Conservation (phyloP, 2,113 vertebrate species). For the Petaurus breviceps region DNA sequence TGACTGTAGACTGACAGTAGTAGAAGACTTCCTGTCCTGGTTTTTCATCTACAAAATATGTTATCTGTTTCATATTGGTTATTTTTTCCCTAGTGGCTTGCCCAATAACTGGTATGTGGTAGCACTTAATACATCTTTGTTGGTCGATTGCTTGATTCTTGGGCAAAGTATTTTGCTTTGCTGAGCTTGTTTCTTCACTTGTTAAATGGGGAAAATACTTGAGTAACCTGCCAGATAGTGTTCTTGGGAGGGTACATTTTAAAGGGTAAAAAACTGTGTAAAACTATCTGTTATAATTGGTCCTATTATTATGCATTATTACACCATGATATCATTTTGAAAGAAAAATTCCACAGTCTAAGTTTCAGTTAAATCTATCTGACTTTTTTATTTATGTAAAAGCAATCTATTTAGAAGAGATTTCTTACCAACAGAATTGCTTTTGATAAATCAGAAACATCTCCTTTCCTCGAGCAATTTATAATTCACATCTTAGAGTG, state of each 20-base stretch:
- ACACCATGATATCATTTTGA: neutral
- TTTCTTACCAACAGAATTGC: neutral
- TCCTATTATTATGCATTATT: neutral
- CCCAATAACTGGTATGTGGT: too few relatives aligned
- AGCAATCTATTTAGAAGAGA: neutral
- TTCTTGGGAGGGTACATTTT: neutral
- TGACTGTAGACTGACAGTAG: neutral
- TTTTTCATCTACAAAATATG: neutral
- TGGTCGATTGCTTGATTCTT: neutral
- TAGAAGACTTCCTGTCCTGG: neutral
- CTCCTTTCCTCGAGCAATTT: neutral
- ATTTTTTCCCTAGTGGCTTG: neutral
- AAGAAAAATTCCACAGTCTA: neutral
- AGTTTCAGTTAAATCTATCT: neutral
- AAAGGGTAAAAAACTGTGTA: neutral
- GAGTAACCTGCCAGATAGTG: neutral
- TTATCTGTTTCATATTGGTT: neutral
- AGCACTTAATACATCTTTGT: neutral
- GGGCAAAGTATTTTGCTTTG: neutral
- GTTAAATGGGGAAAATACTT: neutral
- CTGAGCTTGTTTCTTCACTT: neutral
- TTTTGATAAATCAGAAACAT: neutral
- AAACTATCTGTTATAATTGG: neutral
- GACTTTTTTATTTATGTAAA: neutral
- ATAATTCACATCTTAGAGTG: neutral